Evolutionary conservation across 2,113 vertebrate genomes (phyloP).

Genomic region (Petroica traversi): DNA sequence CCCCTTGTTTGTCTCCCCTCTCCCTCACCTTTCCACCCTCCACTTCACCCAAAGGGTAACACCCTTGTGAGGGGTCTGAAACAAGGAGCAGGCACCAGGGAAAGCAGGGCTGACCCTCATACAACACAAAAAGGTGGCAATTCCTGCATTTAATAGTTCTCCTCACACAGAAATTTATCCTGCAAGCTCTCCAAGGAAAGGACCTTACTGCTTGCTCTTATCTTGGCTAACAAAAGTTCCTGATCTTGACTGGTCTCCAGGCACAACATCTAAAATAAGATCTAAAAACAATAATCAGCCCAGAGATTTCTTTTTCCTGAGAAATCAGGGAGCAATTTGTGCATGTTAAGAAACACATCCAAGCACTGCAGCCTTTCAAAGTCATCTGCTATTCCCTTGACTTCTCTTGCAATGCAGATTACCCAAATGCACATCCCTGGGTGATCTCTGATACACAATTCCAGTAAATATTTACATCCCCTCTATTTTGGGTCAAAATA

Average conservation of each 20-base stretch:
- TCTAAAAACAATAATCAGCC: background rate
- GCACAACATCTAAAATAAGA: background rate
- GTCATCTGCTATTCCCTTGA: constrained; percentile 9
- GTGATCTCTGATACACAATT: background rate
- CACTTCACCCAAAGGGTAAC: background rate
- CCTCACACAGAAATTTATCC: background rate
- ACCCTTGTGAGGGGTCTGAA: background rate
- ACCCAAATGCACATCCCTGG: background rate
- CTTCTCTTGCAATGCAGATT: constrained; percentile 27
- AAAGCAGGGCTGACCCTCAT: background rate
- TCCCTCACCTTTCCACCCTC: background rate
- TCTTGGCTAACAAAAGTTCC: background rate
- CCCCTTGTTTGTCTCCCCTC: accelerated
- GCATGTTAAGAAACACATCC: background rate
- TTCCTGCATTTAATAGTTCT: background rate
- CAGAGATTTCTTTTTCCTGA: background rate
- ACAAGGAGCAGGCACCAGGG: background rate
- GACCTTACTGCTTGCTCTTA: background rate
- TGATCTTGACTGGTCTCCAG: background rate
- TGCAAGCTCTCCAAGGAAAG: background rate
- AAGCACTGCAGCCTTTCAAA: constrained; percentile 18
- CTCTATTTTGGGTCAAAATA: background rate
- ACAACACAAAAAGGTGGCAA: background rate
- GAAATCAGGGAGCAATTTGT: constrained; percentile 30
- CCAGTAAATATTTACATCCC: constrained; percentile 9